These are phyloP conservation scores for Bos javanicus DNA, from an alignment of 2,113 vertebrate genomes.

Conservation along the genomic window DNA sequence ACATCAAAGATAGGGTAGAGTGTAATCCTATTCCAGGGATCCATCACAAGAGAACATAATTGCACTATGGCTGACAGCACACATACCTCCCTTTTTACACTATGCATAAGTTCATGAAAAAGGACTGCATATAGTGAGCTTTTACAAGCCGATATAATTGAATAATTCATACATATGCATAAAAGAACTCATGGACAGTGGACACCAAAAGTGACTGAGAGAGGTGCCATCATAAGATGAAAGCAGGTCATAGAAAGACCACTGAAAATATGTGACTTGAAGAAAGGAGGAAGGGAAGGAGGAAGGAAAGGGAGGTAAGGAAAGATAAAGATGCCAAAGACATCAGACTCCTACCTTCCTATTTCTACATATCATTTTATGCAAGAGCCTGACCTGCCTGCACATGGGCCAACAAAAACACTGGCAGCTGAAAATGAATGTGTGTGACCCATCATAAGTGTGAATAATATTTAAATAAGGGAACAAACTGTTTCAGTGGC, in stretches of 20 bases:
- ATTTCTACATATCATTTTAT: neutral
- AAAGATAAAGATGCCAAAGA: conserved; percentile 22
- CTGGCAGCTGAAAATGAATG: conserved; percentile 2
- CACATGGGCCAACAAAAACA: neutral
- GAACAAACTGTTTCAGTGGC: conserved; percentile 8
- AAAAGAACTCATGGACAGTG: neutral
- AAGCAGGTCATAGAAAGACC: conserved; percentile 34
- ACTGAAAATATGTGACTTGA: conserved; percentile 38
- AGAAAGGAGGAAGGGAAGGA: neutral
- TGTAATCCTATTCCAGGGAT: neutral
- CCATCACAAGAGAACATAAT: neutral
- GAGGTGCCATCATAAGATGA: neutral
- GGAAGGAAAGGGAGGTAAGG: neutral
- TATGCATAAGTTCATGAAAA: neutral
- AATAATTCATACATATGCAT: neutral
- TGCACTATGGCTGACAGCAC: neutral
- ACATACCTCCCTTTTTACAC: neutral
- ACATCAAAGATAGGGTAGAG: neutral
- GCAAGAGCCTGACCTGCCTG: neutral
- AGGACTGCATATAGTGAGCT: neutral
- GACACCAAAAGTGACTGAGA: neutral
- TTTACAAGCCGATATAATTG: neutral
- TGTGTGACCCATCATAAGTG: neutral
- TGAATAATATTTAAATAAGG: conserved; percentile 32
- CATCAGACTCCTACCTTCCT: neutral